Evolutionary conservation across 2,888 invertebrate species (phyloP).

Genomic region (Stenoptilia bipunctidactyla): DNA sequence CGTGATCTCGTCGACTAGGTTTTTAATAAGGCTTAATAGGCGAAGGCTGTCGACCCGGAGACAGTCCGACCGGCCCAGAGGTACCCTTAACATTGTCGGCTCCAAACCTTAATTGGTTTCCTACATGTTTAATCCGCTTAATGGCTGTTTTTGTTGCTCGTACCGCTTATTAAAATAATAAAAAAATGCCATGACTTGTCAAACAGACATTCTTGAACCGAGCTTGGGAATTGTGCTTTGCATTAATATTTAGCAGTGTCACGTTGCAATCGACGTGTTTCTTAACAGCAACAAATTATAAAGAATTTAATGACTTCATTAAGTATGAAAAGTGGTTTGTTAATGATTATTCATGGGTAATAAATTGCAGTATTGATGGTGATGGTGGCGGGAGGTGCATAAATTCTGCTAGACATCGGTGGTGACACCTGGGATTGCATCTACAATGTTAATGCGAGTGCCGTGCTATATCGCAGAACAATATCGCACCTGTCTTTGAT

Average conservation of each 20-base stretch:
- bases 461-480: constrained; percentile 32
- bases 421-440: constrained; percentile 70
- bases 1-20: constrained; percentile 48
- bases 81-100: constrained; percentile 38
- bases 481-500: constrained; percentile 30
- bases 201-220: not conserved
- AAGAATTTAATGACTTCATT: constrained; percentile 40
- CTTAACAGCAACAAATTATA: not conserved
- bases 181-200: not conserved
- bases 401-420: constrained; percentile 58
- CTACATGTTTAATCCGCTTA: constrained; percentile 53
- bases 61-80: constrained; percentile 20
- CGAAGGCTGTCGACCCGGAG: constrained; percentile 22
- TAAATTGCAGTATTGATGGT: constrained; percentile 60
- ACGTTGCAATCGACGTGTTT: too few species aligned
- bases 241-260: too few species aligned
- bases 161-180: constrained; percentile 21
- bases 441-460: constrained; percentile 61
- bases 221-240: too few species aligned
- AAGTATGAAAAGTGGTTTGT: constrained; percentile 32
- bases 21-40: constrained; percentile 61
- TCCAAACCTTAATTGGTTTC: constrained; percentile 56
- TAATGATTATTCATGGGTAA: constrained; percentile 57
- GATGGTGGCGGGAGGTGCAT: constrained; percentile 56
- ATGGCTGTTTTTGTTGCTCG: constrained; percentile 44